Evolutionary conservation across 2,797 vertebrate genomes (phyloP).

Genomic region (Numenius phaeopus): DNA sequence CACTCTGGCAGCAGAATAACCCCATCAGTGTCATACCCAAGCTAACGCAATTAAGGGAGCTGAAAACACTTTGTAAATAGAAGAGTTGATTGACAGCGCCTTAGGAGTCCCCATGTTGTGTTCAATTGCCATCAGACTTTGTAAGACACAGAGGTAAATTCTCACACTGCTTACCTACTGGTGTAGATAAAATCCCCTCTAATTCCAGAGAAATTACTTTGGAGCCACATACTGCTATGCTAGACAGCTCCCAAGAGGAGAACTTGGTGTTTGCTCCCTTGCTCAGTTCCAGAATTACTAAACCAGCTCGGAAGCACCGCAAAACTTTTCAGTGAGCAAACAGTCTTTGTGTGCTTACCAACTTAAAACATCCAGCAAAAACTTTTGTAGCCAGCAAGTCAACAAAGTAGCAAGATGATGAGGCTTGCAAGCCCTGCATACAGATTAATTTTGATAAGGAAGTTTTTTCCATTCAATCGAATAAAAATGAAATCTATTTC

Average conservation of each 20-base stretch:
- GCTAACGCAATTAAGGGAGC: neutral
- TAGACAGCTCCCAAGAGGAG: neutral
- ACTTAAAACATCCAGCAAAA: neutral
- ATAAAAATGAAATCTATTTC: neutral
- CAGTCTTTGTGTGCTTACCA: neutral
- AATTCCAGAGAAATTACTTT: neutral
- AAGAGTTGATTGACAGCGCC: neutral
- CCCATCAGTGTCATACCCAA: neutral
- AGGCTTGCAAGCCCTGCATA: neutral
- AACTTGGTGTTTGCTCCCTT: neutral
- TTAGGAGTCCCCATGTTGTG: rapidly evolving
- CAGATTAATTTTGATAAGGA: neutral
- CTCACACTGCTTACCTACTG: neutral
- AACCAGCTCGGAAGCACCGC: neutral
- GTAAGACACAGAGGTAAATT: neutral
- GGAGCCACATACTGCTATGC: neutral
- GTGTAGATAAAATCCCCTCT: neutral
- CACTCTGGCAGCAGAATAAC: neutral
- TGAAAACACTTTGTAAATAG: neutral
- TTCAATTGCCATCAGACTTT: neutral
- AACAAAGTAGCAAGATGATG: neutral
- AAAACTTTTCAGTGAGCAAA: neutral
- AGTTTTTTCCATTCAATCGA: neutral
- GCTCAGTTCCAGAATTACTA: neutral
- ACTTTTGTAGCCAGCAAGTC: neutral